Base-by-base conservation (phyloP, 2,113 vertebrate species). In the Serilophus lunatus region DNA sequence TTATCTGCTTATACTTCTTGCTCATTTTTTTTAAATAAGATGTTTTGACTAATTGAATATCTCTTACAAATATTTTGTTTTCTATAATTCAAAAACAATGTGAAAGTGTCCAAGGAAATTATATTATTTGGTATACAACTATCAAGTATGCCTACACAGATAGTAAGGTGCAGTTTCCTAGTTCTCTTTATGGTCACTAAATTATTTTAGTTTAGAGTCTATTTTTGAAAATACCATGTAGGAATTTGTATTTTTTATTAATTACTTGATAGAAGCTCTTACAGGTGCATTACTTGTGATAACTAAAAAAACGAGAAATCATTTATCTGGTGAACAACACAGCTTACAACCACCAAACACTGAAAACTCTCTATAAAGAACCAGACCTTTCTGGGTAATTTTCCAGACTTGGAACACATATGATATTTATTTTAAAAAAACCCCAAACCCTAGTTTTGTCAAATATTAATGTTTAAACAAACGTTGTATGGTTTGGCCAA, bases 291-390 rank as follows among this genome's bases (percentile, higher is more conserved):
- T 74, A 44, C 24, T 24, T 51, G 35, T 19, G 13, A 36, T 9
- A 81, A 45, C 13, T 53, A 38, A 69, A 83, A 83, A n/a, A 56
- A 6, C 7, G 40, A 77, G 13, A 54, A 81, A 42, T 49, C 1
- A 13, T 65, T 88, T 74, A 23, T 38, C 63, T 63, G 28, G 15
- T 50, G 22, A 57, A 64, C 16, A 33, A 19, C 29, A 61, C 18
- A 28, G 17, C 0, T 70, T 54, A 59, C 0, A 3, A 71, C 26
- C 14, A 64, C 6, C 23, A 81, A 65, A 50, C 7, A 38, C 23
- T 45, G 31, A 15, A 69, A 89, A 10, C 8, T 28, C 29, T 63
- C 56, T 8, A 26, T 24, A 66, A 66, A 80, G 19, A 61, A 86
- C 65, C 6, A 74, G 33, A 69, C 10, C 19, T 49, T 85, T 64